Base-by-base conservation (phyloP, 2,797 vertebrate species). In the Aphelocoma californica region DNA sequence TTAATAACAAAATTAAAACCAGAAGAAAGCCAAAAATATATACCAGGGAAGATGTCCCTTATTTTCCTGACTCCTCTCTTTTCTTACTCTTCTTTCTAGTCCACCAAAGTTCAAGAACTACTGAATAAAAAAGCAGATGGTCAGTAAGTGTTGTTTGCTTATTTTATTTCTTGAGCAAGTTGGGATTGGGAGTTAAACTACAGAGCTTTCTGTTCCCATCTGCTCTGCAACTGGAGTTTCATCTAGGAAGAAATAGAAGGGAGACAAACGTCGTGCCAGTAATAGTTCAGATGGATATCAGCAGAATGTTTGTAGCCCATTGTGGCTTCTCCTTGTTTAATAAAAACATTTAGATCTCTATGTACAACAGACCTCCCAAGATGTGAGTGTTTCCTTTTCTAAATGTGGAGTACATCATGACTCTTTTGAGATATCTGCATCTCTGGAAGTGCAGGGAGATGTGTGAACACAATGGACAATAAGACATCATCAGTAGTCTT, bases 311-410 rank as follows among this genome's bases (percentile, higher is more conserved):
- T 95, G 74, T 31, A 67, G 15, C 19, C 36, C 69, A n/a, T 60
- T 81, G 58, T 57, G 42, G 16, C 48, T 77, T 92, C 28, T 87
- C n/a, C 38, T 82, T 85, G 14, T 86, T 94, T 91, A 69, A 69
- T 31, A 18, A 7, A 34, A 8, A 28, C n/a, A 66, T 74, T 40
- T 69, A 65, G 36, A 69, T 69, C 6, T 57, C 57, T 67, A 0
- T 26, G 31, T 61, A 54, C 21, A 94, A 26, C 25, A 88, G n/a
- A 79, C 29, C 20, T 88, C 75, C 26, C 40, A 81, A 51, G 28
- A 65, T 20, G 78, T 4, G 21, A 72, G 10, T 18, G 11, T 47
- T 92, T 78, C 19, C 16, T 58, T 74, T 82, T 28, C 50, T 78
- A 67, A 85, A 64, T 31, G 17, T 54, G 20, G 31, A 70, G n/a